Conservation (phyloP, 2,113 vertebrate species). For the Triplophysa rosa region DNA sequence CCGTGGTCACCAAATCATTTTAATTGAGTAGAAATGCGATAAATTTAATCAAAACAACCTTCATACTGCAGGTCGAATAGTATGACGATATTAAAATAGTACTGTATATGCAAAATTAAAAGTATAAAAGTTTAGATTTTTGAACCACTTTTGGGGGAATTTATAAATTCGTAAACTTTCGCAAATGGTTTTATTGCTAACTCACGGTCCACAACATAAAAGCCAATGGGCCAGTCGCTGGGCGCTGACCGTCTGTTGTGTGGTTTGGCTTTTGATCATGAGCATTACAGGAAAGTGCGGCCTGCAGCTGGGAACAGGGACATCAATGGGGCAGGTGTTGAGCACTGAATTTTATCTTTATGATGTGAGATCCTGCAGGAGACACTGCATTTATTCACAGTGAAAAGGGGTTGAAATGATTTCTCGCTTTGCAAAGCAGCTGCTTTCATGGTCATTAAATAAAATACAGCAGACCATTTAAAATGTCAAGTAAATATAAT, state of each 20-base stretch:
- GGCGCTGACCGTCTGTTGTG: background rate
- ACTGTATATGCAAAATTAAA: too few relatives aligned
- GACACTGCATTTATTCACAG: background rate
- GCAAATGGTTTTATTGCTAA: too few relatives aligned
- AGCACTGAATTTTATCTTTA: background rate
- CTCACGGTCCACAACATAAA: background rate
- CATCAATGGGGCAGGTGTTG: background rate
- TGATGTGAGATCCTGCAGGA: slow-evolving; percentile 1
- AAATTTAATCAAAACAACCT: too few relatives aligned
- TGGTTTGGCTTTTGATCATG: background rate
- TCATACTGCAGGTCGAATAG: too few relatives aligned
- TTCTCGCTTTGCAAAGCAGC: slow-evolving; percentile 2
- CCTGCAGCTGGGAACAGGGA: slow-evolving; percentile 7
- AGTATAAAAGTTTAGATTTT: too few relatives aligned
- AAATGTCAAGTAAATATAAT: background rate
- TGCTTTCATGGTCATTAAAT: slow-evolving; percentile 1
- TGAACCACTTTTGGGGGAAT: too few relatives aligned
- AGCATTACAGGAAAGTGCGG: background rate
- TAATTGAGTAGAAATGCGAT: too few relatives aligned
- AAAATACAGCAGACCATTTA: background rate
- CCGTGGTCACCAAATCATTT: too few relatives aligned
- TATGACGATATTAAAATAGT: too few relatives aligned
- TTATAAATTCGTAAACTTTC: too few relatives aligned
- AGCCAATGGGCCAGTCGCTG: too few relatives aligned
- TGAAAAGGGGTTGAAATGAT: background rate